Conservation (phyloP, 30 jellyfish, hydroid and myxozoan genomes). For the Cassiopea andromeda region DNA sequence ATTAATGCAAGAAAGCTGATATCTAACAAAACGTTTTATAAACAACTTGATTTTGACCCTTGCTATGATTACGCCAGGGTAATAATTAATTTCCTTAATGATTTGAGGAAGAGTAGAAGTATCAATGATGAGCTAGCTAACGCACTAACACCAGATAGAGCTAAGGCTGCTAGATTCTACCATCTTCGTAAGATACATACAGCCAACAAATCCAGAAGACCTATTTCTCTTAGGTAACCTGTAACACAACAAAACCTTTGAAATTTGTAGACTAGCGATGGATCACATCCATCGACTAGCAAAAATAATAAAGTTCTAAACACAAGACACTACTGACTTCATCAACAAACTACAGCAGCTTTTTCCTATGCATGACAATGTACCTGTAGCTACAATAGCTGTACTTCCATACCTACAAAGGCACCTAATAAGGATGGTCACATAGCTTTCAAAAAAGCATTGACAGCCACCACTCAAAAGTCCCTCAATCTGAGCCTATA, state of each 20-base stretch:
- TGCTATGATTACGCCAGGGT: neutral
- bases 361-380: neutral
- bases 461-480: neutral
- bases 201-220: conserved; percentile 16
- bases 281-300: conserved; percentile 16
- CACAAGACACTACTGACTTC: conserved; percentile 8
- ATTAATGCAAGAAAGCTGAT: conserved; percentile 14
- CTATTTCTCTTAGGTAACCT: neutral
- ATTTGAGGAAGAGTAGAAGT: neutral
- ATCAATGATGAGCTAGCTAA: neutral
- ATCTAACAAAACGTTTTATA: neutral
- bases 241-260: conserved; percentile 11
- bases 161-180: conserved; percentile 19
- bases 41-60: conserved; percentile 7
- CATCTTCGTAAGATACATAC: conserved; percentile 3
- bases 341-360: neutral
- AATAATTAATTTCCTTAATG: neutral
- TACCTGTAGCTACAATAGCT: neutral
- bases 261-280: neutral
- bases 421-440: conserved; percentile 11
- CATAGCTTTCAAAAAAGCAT: neutral
- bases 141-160: neutral
- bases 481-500: conserved; percentile 2
- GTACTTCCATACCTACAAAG: conserved; percentile 1
- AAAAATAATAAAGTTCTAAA: neutral